A percentile compares a stretch with the other conserved stretches of the same genome.
phyloP scores from a whole-genome alignment of 2,888 invertebrate genomes.

The Pammene fasciana region DNA sequence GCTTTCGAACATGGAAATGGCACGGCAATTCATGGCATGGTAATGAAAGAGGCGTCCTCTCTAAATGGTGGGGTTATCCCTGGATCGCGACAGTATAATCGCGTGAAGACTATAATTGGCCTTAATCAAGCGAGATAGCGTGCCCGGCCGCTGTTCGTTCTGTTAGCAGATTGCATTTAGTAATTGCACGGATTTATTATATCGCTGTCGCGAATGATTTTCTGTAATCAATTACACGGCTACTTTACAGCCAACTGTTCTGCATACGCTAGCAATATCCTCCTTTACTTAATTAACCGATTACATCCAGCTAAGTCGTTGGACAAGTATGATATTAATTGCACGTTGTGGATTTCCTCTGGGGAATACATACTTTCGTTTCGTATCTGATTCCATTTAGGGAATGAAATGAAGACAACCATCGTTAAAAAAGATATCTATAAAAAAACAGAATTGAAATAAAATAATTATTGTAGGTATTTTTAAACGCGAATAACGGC shows the following conservation, averaged over 20 bases:
- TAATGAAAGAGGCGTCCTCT: constrained; percentile 71
- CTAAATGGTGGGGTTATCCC: constrained; percentile 70
- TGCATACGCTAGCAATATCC: constrained; percentile 21
- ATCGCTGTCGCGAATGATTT: constrained; percentile 48
- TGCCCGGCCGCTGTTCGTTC: constrained; percentile 57
- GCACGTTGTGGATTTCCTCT: neutral
- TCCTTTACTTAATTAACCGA: constrained; percentile 27
- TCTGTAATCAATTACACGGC: constrained; percentile 40
- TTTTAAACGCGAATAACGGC: constrained; percentile 8
- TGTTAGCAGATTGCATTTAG: constrained; percentile 56
- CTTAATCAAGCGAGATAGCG: constrained; percentile 75
- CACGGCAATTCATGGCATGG: constrained; percentile 64
- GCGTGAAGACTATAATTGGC: constrained; percentile 75
- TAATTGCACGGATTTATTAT: constrained; percentile 58
- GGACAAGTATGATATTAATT: constrained; percentile 8
- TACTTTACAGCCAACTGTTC: constrained; percentile 21
- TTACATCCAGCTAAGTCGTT: constrained; percentile 5
- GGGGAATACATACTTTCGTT: neutral
- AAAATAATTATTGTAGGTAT: neutral
- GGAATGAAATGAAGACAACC: neutral
- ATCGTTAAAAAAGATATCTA: constrained; percentile 4
- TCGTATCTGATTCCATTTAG: constrained; percentile 8
- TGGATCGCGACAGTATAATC: constrained; percentile 72
- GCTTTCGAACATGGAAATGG: constrained; percentile 66
- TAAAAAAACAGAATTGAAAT: constrained; percentile 4